A percentile compares a stretch with the other conserved stretches of the same genome.
phyloP scores from a whole-genome alignment of 2,888 invertebrate genomes.

The Eretmocerus hayati region DNA sequence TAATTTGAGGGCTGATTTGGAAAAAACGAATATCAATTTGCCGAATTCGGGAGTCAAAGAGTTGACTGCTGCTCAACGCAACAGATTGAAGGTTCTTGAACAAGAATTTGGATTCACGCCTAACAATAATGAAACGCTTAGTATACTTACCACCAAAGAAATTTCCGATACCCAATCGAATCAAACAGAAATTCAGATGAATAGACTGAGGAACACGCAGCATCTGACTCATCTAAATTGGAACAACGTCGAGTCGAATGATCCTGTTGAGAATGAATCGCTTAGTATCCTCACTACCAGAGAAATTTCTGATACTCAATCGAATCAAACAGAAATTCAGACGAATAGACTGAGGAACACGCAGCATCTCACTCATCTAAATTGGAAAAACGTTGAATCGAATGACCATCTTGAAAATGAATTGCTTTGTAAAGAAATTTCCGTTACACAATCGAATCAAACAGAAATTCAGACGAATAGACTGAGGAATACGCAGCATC shows the following conservation, averaged over 20 bases:
- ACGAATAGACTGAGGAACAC: conserved; percentile 23
- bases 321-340: conserved; percentile 15
- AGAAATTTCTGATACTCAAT: not conserved
- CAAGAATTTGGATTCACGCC: conserved; percentile 33
- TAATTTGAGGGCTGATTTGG: not conserved
- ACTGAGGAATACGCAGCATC: conserved; percentile 22
- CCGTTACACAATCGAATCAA: not conserved
- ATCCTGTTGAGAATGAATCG: conserved; percentile 17
- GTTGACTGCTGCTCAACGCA: conserved; percentile 55
- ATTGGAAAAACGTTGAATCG: conserved; percentile 7
- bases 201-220: conserved; percentile 23
- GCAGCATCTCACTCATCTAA: conserved; percentile 6
- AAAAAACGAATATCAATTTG: not conserved
- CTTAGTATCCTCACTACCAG: not conserved
- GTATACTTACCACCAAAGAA: not conserved
- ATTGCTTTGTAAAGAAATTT: not conserved
- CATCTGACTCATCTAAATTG: conserved; percentile 9
- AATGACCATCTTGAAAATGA: conserved; percentile 20
- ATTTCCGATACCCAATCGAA: not conserved
- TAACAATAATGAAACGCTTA: conserved; percentile 17
- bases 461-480: conserved; percentile 19
- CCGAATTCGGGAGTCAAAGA: conserved; percentile 39
- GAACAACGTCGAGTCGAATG: conserved; percentile 2
- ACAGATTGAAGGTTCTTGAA: conserved; percentile 56
- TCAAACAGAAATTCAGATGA: conserved; percentile 17